These are phyloP conservation scores for Myiozetetes cayanensis DNA, from an alignment of 2,113 vertebrate genomes.

Conservation along the genomic window DNA sequence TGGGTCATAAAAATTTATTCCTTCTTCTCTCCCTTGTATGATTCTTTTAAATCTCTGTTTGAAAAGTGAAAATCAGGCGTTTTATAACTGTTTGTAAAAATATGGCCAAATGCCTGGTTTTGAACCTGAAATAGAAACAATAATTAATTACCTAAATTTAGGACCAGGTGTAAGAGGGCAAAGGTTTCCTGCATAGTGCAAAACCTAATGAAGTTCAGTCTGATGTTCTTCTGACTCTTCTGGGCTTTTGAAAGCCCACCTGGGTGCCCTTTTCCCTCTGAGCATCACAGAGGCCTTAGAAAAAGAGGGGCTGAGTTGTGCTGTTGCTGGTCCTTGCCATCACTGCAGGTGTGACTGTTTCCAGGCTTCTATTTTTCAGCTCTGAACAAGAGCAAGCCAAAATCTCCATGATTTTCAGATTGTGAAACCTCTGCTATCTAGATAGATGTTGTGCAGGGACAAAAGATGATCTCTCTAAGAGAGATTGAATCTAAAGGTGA, in stretches of 20 bases:
- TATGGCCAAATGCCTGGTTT: not conserved
- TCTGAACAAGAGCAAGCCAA: not conserved
- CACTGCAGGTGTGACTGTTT: not conserved
- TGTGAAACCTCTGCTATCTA: not conserved
- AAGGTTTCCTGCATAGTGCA: not conserved
- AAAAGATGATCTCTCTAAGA: not conserved
- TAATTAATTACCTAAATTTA: not conserved
- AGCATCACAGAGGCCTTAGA: rapidly evolving
- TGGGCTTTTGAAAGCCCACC: not conserved
- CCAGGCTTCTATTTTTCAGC: not conserved
- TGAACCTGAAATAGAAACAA: not conserved
- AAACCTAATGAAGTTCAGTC: not conserved
- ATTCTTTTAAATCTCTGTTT: not conserved
- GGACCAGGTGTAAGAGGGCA: not conserved
- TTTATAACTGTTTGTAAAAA: not conserved
- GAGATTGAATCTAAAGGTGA: not conserved
- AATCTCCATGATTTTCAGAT: not conserved
- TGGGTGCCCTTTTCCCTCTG: not conserved
- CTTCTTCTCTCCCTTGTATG: not conserved
- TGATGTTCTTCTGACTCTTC: not conserved
- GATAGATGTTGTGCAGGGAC: not conserved
- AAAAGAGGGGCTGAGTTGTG: not conserved
- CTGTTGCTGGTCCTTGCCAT: not conserved
- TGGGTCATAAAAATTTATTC: not conserved
- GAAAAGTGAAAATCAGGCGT: not conserved